These are phyloP conservation scores for Antheraea pernyi DNA, from an alignment of 1,140 invertebrate species.

Conservation along the genomic window DNA sequence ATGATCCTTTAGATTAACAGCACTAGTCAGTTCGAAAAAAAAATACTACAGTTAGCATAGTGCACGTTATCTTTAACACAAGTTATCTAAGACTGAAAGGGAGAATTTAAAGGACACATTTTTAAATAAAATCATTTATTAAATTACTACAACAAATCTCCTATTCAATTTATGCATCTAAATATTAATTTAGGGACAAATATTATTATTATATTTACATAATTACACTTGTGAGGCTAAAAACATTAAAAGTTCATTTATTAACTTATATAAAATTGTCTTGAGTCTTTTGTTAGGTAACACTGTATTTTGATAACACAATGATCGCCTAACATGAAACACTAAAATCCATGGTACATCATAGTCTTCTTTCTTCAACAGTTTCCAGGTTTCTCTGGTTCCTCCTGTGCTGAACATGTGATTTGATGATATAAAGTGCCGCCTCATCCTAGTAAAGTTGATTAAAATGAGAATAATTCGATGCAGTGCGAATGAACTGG, in stretches of 20 bases:
- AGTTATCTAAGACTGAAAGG: neutral
- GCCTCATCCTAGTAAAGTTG: conserved; percentile 59
- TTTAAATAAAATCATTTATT: conserved; percentile 20
- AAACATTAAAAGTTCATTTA: conserved; percentile 12
- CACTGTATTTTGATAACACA: conserved; percentile 17
- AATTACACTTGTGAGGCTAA: conserved; percentile 5
- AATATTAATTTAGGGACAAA: conserved; percentile 9
- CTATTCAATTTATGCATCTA: conserved; percentile 6
- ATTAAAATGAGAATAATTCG: conserved; percentile 40
- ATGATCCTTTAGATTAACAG: no score
- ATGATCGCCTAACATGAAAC: conserved; percentile 23
- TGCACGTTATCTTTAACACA: neutral
- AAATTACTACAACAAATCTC: conserved; percentile 12
- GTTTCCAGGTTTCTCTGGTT: conserved; percentile 11
- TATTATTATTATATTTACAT: conserved; percentile 29
- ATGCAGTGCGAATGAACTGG: conserved; percentile 29
- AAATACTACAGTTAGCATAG: no score
- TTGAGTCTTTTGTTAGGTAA: conserved; percentile 11
- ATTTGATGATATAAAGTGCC: conserved; percentile 39
- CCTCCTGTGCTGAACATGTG: conserved; percentile 41
- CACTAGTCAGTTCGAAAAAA: no score
- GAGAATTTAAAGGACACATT: neutral
- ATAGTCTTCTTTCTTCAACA: conserved; percentile 11
- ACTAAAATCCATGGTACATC: conserved; percentile 4
- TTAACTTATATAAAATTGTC: conserved; percentile 5